Evolutionary conservation across 2,888 invertebrate genomes (phyloP), one percentile per base, ranked within the genome.

Genomic region (Acanthosoma haemorrhoidale): DNA sequence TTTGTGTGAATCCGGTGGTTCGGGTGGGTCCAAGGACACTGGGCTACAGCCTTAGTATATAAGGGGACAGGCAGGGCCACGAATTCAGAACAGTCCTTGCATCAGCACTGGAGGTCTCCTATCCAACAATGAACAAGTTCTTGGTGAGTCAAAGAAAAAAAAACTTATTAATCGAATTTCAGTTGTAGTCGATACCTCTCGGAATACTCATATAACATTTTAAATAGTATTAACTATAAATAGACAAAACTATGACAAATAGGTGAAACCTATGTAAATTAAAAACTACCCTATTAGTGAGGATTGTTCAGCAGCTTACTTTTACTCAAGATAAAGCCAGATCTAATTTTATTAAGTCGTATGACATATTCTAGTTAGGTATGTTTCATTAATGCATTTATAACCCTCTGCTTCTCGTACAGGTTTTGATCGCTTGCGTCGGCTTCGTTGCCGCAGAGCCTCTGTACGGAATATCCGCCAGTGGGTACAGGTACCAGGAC

Each of bases 401-500:
- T n/a, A n/a, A n/a, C n/a, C n/a, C n/a, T n/a, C n/a, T n/a, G n/a
- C n/a, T n/a, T n/a, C n/a, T n/a, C n/a, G n/a, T 59, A 9, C 71
- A 73, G 73, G 71, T 71, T 4, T 31, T 71, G 16, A 15, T 73
- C 34, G 63, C 39, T 36, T 63, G 64, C 41, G 39, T 71, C 21
- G 76, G 76, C 31, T 76, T 79, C 39, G 75, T 41, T 13, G 41
- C 41, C 4, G 41, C 16, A 4, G 41, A 4, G 5, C 41, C 5
- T 13, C 8, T 16, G 4, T 4, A 15, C 5, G 41, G n/a, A 15
- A 87, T 34, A 87, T 84, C 11, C 85, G 85, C 74, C 21, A 25
- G 21, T 21, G 21, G 84, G 82, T 86, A 83, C 76, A 85, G 86
- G 77, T 81, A 84, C 58, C 86, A 87, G 79, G 85, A 87, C 77